Base-by-base conservation (phyloP, 2,888 invertebrate genomes). In the Watsonalla binaria region DNA sequence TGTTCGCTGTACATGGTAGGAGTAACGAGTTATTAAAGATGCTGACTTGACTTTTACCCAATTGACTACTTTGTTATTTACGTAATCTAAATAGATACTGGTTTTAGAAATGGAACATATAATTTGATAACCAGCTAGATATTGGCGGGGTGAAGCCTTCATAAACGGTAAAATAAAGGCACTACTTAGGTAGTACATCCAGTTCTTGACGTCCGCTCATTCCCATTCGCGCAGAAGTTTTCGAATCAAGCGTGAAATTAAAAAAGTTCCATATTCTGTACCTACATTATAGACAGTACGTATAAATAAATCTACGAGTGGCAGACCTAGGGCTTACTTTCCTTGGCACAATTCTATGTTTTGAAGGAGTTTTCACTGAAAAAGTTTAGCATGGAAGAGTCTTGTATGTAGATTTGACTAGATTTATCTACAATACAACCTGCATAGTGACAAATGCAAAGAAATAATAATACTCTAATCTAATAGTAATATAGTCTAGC, bases 181-280 rank as follows among this genome's bases (percentile, higher is more conserved):
- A 73, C 63, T 68, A 62, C 63, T 65, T 58, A 70, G 74, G 72
- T 72, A 73, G 62, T 68, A 62, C 63, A 65, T 58, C 54, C 66
- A 72, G 77, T 66, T 76, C 77, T 75, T 76, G 73, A 73, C 74
- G 77, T 71, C 62, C 72, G 62, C 56, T 64, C 63, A 61, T 66
- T 59, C 63, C 65, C 74, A 65, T 59, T 71, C 75, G 65, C 52
- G 68, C 68, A 70, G 72, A 78, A 82, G 78, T 79, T 83, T 77
- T 67, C 75, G 80, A 81, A 82, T 84, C 82, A 78, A 84, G 83
- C 87, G 83, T 87, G 82, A 88, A 86, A 89, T 89, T 86, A 89
- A 86, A 89, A 88, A 87, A 88, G 82, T 86, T 86, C 68, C 74
- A 76, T 78, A 77, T 80, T 74, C 74, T 63, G 60, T 70, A 63